Percentiles rank a stretch among this genome's conserved stretches.
Evolutionary conservation across 1,140 invertebrate genomes (phyloP).

Genomic region (Choristoneura fumiferana): DNA sequence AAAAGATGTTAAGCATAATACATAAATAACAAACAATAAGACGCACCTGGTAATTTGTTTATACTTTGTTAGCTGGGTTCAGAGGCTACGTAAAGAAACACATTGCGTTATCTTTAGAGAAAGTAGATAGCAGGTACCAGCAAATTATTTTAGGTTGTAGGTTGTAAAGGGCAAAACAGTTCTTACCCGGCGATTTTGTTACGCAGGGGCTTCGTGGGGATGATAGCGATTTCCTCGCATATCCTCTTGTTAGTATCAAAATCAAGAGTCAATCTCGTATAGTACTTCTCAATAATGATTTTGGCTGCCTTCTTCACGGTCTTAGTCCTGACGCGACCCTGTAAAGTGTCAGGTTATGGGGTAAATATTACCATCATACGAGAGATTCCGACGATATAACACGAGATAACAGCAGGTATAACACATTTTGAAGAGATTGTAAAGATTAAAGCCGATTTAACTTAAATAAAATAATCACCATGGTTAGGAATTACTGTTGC

Average conservation of each 20-base stretch:
- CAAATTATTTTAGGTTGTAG: too few relatives aligned
- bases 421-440: conserved; percentile 28
- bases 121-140: not conserved
- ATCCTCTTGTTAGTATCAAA: conserved; percentile 99
- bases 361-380: conserved; percentile 27
- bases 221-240: conserved; percentile 99
- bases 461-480: conserved; percentile 56
- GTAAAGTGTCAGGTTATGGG: conserved; percentile 46
- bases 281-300: conserved; percentile 99
- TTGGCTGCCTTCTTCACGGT: conserved; percentile 99
- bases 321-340: conserved; percentile 99
- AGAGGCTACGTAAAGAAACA: too few relatives aligned
- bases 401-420: not conserved
- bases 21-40: too few relatives aligned
- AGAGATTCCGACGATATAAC: not conserved
- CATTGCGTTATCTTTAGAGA: too few relatives aligned
- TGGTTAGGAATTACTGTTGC: conserved; percentile 54
- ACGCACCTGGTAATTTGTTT: too few relatives aligned
- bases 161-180: conserved; percentile 19
- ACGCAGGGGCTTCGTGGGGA: conserved; percentile 97
- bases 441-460: conserved; percentile 35
- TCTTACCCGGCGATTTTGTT: conserved; percentile 99
- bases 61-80: too few relatives aligned
- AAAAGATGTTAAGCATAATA: too few relatives aligned
- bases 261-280: conserved; percentile 97